Conservation (phyloP, 1,140 invertebrate species). For the Ips nitidus region DNA sequence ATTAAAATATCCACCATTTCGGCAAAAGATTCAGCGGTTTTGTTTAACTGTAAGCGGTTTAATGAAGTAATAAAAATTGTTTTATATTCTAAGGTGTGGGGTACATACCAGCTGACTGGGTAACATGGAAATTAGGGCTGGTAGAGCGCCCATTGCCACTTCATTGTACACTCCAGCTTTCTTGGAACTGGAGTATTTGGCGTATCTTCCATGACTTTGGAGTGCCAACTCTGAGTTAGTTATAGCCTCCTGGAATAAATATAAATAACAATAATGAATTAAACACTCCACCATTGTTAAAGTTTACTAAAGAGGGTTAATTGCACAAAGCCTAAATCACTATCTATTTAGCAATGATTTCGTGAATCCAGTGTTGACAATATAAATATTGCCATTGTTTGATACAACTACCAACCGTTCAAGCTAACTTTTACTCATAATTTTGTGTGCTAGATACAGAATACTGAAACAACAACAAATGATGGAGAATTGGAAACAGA, state of each 20-base stretch:
- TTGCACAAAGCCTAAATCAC: too few relatives aligned
- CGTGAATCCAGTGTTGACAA: too few relatives aligned
- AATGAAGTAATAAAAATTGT: not conserved
- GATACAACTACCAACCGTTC: too few relatives aligned
- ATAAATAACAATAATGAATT: not conserved
- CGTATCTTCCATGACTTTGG: slow-evolving; percentile 64
- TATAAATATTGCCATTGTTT: too few relatives aligned
- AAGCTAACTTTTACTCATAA: too few relatives aligned
- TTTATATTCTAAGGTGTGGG: not conserved
- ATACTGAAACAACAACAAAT: too few relatives aligned
- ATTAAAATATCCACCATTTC: slow-evolving; percentile 55
- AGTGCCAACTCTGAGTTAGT: slow-evolving; percentile 66
- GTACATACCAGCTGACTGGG: slow-evolving; percentile 59
- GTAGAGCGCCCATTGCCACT: slow-evolving; percentile 72
- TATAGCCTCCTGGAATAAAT: slow-evolving; percentile 59
- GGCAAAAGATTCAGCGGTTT: slow-evolving; percentile 51
- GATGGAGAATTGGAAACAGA: too few relatives aligned
- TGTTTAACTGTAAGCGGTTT: slow-evolving; percentile 45
- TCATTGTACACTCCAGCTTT: slow-evolving; percentile 74
- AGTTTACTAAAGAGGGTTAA: too few relatives aligned
- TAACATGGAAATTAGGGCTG: slow-evolving; percentile 70
- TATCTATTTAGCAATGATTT: too few relatives aligned
- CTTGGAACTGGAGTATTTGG: slow-evolving; percentile 80
- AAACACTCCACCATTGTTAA: not conserved
- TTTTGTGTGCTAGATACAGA: too few relatives aligned